phyloP scores from a whole-genome alignment of 2,888 invertebrate genomes.

The Protodeltote pygarga region DNA sequence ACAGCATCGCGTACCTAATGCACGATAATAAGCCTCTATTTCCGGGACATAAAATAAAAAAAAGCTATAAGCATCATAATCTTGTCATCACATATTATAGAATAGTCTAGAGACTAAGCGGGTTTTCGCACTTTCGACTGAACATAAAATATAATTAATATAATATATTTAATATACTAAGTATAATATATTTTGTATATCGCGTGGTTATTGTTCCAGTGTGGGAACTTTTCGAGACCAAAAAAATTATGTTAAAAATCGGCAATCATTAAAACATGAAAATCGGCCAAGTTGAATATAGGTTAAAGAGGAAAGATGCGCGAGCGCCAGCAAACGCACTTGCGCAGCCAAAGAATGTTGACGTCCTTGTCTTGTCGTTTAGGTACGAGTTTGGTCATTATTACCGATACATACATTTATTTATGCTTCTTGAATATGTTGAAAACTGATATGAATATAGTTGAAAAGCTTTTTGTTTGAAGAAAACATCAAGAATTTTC shows the following conservation, averaged over 20 bases:
- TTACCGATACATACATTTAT: too few species aligned
- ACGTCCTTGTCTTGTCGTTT: constrained; percentile 28
- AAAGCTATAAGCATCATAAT: constrained; percentile 24
- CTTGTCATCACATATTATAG: constrained; percentile 8
- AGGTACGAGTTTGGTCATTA: constrained; percentile 8
- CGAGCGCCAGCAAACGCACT: neutral
- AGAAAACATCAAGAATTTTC: too few species aligned
- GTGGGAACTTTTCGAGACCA: too few species aligned
- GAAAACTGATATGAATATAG: too few species aligned
- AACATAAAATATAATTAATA: too few species aligned
- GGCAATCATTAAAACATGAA: neutral
- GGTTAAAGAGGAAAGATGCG: constrained; percentile 18
- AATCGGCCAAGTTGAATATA: constrained; percentile 13
- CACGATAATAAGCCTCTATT: constrained; percentile 55
- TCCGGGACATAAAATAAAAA: constrained; percentile 55
- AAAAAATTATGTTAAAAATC: too few species aligned
- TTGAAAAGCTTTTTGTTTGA: too few species aligned
- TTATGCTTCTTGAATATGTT: too few species aligned
- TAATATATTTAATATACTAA: too few species aligned
- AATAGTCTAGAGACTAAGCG: neutral
- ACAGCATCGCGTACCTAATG: constrained; percentile 54
- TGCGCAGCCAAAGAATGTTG: neutral
- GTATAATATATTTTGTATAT: too few species aligned
- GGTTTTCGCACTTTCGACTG: too few species aligned
- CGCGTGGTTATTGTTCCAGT: too few species aligned